phyloP scores from a whole-genome alignment of 2,113 vertebrate genomes.

The Triplophysa tibetana region DNA sequence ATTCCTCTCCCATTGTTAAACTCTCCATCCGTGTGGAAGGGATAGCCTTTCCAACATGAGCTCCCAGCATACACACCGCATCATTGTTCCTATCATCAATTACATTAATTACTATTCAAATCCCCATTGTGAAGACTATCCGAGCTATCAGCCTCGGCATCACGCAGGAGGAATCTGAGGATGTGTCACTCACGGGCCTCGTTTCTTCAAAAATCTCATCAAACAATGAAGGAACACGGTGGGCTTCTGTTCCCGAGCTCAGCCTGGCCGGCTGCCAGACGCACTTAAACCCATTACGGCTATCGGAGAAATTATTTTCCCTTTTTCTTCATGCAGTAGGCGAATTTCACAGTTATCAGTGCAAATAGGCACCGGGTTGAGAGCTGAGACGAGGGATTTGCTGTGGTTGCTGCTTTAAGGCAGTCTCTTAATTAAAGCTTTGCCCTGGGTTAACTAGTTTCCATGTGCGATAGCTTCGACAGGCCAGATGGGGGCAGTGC shows the following conservation, averaged over 20 bases:
- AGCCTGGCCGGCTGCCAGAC: slow-evolving; percentile 79
- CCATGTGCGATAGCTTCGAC: slow-evolving; percentile 63
- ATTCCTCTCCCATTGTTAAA: slow-evolving; percentile 18
- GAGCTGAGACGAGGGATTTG: slow-evolving; percentile 57
- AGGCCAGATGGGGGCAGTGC: slow-evolving; percentile 86
- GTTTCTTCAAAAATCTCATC: slow-evolving; percentile 59
- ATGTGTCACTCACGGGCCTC: slow-evolving; percentile 54
- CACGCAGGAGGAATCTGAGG: slow-evolving; percentile 63
- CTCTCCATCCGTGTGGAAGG: not conserved
- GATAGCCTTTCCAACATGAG: slow-evolving; percentile 5
- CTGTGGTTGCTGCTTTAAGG: slow-evolving; percentile 71
- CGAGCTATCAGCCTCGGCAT: slow-evolving; percentile 20
- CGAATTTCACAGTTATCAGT: slow-evolving; percentile 86
- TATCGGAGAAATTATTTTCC: slow-evolving; percentile 85
- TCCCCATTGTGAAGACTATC: slow-evolving; percentile 27
- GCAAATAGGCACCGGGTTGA: slow-evolving; percentile 55
- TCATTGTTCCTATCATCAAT: slow-evolving; percentile 40
- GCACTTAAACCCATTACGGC: slow-evolving; percentile 83
- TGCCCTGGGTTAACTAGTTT: slow-evolving; percentile 65
- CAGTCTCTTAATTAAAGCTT: slow-evolving; percentile 78
- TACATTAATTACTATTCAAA: slow-evolving; percentile 42
- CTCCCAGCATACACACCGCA: not conserved
- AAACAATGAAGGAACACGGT: slow-evolving; percentile 57
- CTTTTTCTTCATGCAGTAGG: slow-evolving; percentile 77
- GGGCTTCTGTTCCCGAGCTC: slow-evolving; percentile 67